phyloP scores from a whole-genome alignment of 2,797 vertebrate species.

The Chloroceryle inda region DNA sequence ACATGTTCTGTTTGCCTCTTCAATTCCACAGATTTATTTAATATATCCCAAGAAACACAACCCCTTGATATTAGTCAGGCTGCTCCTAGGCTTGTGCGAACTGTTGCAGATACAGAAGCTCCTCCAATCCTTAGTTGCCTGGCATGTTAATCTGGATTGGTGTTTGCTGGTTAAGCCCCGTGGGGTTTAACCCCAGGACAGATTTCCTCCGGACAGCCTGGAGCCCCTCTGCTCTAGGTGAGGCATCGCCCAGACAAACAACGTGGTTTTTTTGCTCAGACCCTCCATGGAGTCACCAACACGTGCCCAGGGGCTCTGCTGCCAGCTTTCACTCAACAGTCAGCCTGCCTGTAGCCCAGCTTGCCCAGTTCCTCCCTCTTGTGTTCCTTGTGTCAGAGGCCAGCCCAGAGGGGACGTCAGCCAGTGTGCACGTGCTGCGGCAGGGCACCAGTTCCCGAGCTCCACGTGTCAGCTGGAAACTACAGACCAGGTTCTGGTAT shows the following conservation, averaged over 20 bases:
- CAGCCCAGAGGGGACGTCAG: neutral
- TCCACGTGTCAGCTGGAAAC: rapidly evolving
- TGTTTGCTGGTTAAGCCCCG: neutral
- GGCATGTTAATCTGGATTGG: neutral
- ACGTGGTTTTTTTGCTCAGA: too few relatives aligned
- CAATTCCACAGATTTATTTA: neutral
- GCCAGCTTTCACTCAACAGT: neutral
- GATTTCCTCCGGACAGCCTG: neutral
- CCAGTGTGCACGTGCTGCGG: neutral
- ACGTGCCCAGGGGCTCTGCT: neutral
- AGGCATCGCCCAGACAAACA: neutral
- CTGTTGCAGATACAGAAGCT: neutral
- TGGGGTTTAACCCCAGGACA: neutral
- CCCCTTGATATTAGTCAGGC: neutral
- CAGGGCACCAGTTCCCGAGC: neutral
- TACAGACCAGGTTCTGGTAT: rapidly evolving
- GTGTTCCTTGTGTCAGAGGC: neutral
- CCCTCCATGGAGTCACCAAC: neutral
- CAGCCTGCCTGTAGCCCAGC: neutral
- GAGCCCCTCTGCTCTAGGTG: neutral
- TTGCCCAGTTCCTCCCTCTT: neutral
- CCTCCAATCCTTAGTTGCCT: neutral
- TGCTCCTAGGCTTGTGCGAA: neutral
- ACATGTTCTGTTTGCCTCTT: neutral
- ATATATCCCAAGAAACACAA: neutral